phyloP scores from a whole-genome alignment of 2,113 vertebrate species.

The Phrynosoma platyrhinos region DNA sequence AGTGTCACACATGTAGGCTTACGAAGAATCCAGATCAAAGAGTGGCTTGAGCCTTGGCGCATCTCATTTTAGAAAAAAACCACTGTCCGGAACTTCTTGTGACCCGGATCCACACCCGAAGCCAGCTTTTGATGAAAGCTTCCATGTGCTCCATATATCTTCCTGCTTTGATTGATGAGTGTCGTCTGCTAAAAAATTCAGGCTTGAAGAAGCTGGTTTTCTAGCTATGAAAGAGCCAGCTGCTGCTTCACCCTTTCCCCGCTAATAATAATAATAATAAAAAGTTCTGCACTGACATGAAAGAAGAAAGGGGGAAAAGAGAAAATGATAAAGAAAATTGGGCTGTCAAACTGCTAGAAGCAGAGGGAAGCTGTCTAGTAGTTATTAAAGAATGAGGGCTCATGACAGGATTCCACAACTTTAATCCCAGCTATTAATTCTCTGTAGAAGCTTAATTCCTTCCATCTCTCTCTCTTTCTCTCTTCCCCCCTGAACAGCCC shows the following conservation, averaged over 20 bases:
- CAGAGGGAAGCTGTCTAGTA: not conserved
- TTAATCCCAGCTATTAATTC: slow-evolving; percentile 29
- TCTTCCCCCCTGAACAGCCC: not conserved
- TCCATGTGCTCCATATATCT: slow-evolving; percentile 9
- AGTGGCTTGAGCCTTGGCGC: not conserved
- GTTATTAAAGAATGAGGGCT: slow-evolving; percentile 3
- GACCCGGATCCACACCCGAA: slow-evolving; percentile 4
- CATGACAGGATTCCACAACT: slow-evolving; percentile 34
- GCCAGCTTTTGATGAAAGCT: not conserved
- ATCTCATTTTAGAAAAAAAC: slow-evolving; percentile 8
- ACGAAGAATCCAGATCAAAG: not conserved
- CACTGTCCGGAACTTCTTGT: not conserved
- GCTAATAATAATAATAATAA: slow-evolving; percentile 1
- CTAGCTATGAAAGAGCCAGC: slow-evolving; percentile 47
- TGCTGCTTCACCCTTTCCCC: slow-evolving; percentile 10
- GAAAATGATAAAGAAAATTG: slow-evolving; percentile 47
- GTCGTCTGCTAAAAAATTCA: slow-evolving; percentile 50
- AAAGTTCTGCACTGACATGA: slow-evolving; percentile 31
- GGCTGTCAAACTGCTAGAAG: slow-evolving; percentile 10
- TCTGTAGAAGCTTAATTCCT: slow-evolving; percentile 38
- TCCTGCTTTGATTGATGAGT: slow-evolving; percentile 25
- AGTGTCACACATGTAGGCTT: not conserved
- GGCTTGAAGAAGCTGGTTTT: slow-evolving; percentile 30
- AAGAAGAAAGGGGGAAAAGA: slow-evolving; percentile 7
- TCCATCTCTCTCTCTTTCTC: not conserved